phyloP scores from a whole-genome alignment of 2,113 vertebrate genomes.

The Suricata suricatta region DNA sequence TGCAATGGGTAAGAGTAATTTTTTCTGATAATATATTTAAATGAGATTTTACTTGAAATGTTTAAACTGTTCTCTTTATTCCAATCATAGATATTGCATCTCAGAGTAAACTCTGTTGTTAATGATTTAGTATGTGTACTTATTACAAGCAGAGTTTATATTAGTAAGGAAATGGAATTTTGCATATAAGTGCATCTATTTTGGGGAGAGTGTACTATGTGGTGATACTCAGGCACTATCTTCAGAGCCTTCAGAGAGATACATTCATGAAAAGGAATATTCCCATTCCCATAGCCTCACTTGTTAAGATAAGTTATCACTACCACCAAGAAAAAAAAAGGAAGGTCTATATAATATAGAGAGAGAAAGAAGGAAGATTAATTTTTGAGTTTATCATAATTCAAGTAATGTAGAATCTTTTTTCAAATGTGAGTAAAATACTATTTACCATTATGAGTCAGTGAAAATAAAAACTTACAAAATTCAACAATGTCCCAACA shows the following conservation, averaged over 20 bases:
- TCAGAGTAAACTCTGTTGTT: background rate
- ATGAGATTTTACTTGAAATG: background rate
- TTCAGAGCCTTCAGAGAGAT: background rate
- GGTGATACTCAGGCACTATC: background rate
- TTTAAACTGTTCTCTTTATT: background rate
- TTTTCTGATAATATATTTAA: background rate
- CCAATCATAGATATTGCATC: background rate
- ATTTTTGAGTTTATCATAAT: background rate
- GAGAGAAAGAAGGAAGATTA: background rate
- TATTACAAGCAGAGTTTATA: background rate
- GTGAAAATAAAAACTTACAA: background rate
- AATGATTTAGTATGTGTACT: background rate
- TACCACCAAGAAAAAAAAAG: background rate
- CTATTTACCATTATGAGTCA: background rate
- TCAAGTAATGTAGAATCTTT: background rate
- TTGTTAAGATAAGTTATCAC: background rate
- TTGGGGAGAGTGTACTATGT: background rate
- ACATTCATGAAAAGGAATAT: background rate
- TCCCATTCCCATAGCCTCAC: background rate
- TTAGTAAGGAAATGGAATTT: background rate
- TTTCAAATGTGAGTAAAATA: background rate
- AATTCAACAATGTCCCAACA: background rate
- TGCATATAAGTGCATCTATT: background rate
- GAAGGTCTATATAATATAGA: background rate
- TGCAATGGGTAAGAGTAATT: slow-evolving; percentile 92